Percentiles rank a stretch among this genome's conserved stretches.
These are phyloP conservation scores for Drosophila azteca DNA, from an alignment of 1,140 invertebrate species.

Conservation along the genomic window DNA sequence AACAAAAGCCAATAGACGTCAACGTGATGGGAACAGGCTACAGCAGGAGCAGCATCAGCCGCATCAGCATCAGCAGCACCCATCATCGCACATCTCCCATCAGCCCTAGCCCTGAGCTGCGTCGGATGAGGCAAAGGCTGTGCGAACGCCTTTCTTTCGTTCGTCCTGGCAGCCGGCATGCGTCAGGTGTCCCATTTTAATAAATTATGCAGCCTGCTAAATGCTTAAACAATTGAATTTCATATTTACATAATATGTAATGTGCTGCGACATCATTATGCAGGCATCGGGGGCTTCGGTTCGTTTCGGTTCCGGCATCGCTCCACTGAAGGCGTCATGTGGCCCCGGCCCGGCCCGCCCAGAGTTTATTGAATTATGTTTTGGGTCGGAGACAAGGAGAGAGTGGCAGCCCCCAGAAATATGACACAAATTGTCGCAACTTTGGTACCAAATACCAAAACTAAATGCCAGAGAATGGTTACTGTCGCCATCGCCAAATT, in stretches of 20 bases:
- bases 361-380: conserved; percentile 75
- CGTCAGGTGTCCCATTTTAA: conserved; percentile 82
- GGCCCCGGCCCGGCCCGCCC: conserved; percentile 21
- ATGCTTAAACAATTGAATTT: conserved; percentile 83
- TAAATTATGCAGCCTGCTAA: conserved; percentile 82
- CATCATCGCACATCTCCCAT: conserved; percentile 30
- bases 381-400: conserved; percentile 13
- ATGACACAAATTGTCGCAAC: conserved; percentile 67
- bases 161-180: conserved; percentile 61
- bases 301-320: conserved; percentile 2
- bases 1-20: conserved; percentile 79
- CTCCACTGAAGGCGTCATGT: conserved; percentile 24
- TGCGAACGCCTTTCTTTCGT: conserved; percentile 28
- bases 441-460: conserved; percentile 46
- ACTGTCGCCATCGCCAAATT: neutral
- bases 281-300: conserved; percentile 24
- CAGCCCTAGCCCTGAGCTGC: neutral
- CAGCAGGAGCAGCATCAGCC: conserved; percentile 33
- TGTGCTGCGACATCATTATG: conserved; percentile 82
- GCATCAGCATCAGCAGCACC: neutral
- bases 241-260: conserved; percentile 82
- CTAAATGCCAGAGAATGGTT: conserved; percentile 43
- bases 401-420: conserved; percentile 63
- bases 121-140: neutral
- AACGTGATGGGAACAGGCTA: conserved; percentile 47